Conservation (phyloP, 1,140 invertebrate genomes). For the Thalassaphorura encarpata region DNA sequence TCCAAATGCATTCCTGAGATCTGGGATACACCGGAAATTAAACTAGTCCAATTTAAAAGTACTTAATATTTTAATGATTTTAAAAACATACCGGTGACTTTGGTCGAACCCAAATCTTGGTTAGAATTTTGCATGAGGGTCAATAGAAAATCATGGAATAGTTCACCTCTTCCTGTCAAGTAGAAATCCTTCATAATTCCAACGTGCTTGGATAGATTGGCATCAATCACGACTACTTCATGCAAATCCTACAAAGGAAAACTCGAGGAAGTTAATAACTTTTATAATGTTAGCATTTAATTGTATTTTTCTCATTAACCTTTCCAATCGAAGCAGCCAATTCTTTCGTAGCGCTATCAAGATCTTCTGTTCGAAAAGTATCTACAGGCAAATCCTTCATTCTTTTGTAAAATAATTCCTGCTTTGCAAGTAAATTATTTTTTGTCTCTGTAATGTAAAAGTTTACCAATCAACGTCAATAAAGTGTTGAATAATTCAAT, state of each 20-base stretch:
- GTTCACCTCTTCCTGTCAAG: conserved; percentile 27
- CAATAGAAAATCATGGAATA: conserved; percentile 28
- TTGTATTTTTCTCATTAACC: conserved; percentile 14
- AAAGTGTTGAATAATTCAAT: neutral
- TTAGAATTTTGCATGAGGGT: conserved; percentile 7
- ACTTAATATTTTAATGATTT: neutral
- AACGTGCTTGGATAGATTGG: conserved; percentile 23
- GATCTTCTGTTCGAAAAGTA: conserved; percentile 23
- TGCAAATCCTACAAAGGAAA: conserved; percentile 21
- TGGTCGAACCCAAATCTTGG: too few species aligned
- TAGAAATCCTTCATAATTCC: conserved; percentile 32
- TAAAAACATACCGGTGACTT: too few species aligned
- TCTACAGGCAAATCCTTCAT: conserved; percentile 17
- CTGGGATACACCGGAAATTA: conserved; percentile 3
- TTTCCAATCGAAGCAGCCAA: conserved; percentile 23
- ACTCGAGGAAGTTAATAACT: neutral
- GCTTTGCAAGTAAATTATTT: conserved; percentile 10
- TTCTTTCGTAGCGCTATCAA: conserved; percentile 15
- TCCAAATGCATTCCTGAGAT: conserved; percentile 17
- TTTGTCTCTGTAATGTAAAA: conserved; percentile 19
- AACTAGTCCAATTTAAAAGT: neutral
- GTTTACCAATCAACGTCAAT: too few species aligned
- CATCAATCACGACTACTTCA: conserved; percentile 25
- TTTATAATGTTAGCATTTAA: too few species aligned
- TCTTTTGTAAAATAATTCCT: conserved; percentile 23